Evolutionary conservation across 64 coral and sea anemone species (phyloP), one percentile per base, ranked within the genome.

Genomic region (Pachyseris speciosa): DNA sequence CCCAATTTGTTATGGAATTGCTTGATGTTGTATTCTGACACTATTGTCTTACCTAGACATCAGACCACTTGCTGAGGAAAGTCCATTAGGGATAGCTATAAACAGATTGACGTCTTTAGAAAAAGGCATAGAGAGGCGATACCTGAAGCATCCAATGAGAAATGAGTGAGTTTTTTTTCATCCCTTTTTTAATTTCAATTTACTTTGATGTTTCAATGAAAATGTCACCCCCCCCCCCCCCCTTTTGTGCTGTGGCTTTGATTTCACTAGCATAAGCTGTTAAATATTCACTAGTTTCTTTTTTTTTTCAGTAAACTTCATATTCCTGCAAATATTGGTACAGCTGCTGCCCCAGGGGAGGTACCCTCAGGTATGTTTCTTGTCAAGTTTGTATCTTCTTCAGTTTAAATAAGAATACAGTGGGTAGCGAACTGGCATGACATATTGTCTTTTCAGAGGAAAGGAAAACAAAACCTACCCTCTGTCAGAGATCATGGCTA

Each of bases 321-420:
- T 67, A 98, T 98, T 74, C 96, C 96, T 22, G n/a, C 96, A 67
- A 98, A 98, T 83, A 94, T 98, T 69, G 93, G 93, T 19, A 97
- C 95, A 42, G 95, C 95, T 16, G 87, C 89, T 17, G 95, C 95
- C 27, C 95, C 95, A 72, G 95, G 95, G 36, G 95, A 97, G 69
- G 95, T 97, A 13, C 95, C 95, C 13, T 83, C 95, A 72, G 95
- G 95, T 93, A 40, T 84, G 92, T 65, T 11, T 53, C 22, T 7
- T 91, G n/a, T n/a, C n/a, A n/a, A n/a, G n/a, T n/a, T n/a, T n/a
- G n/a, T n/a, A n/a, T n/a, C n/a, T n/a, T n/a, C n/a, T n/a, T n/a
- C n/a, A n/a, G n/a, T n/a, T n/a, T n/a, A n/a, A n/a, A n/a, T n/a
- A n/a, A n/a, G n/a, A n/a, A n/a, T n/a, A n/a, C n/a, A n/a, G n/a